A percentile compares a stretch with the other conserved stretches of the same genome.
Evolutionary conservation across 2,113 vertebrate genomes (phyloP).

Genomic region (Chrysochloris asiatica): DNA sequence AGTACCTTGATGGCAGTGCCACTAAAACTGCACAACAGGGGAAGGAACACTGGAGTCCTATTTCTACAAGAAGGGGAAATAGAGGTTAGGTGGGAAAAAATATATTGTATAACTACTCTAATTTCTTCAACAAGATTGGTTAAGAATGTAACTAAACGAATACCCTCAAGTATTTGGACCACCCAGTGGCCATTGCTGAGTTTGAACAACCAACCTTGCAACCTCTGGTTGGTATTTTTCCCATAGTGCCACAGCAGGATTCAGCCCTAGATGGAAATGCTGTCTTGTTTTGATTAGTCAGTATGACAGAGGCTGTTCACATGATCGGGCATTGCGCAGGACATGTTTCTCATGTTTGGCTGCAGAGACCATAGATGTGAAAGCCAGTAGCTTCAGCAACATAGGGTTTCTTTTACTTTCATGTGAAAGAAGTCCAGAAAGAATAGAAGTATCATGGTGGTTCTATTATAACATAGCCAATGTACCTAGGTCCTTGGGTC

Average conservation of each 20-base stretch:
- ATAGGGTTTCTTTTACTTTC: background rate
- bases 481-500: background rate
- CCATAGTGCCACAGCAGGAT: too few relatives aligned
- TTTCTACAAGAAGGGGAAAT: background rate
- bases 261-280: background rate
- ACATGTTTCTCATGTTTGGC: background rate
- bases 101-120: background rate
- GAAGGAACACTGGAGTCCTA: background rate
- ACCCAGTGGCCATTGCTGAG: background rate
- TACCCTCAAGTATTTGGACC: background rate
- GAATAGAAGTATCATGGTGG: rapidly evolving
- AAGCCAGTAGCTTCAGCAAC: background rate
- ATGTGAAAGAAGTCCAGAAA: background rate
- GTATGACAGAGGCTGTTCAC: background rate
- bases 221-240: too few relatives aligned
- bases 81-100: background rate
- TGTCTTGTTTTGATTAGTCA: background rate
- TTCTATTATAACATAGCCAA: rapidly evolving
- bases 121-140: background rate
- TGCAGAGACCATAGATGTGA: background rate
- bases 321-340: background rate
- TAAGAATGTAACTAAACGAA: background rate
- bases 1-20: background rate
- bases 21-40: background rate
- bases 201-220: too few relatives aligned